Evolutionary conservation across 2,888 invertebrate genomes (phyloP), one percentile per base, ranked within the genome.

Genomic region (Drosophila monieri): DNA sequence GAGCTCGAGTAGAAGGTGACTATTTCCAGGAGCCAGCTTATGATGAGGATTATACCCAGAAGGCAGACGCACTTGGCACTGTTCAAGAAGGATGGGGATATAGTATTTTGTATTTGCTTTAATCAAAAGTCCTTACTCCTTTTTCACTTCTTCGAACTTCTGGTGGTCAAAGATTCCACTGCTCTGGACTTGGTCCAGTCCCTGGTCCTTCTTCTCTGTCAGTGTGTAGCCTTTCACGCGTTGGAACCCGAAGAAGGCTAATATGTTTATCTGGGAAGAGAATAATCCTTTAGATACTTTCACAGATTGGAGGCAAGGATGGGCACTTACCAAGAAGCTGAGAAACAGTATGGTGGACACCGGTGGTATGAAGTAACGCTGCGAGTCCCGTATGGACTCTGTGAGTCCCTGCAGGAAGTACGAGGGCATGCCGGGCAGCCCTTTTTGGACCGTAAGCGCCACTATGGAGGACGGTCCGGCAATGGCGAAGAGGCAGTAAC

Each of bases 21-120:
- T 72, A 95, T 92, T 89, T 95, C 95, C 89, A 95, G 92, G 30
- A 94, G 92, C 95, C 95, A 95, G 52, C 94, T 94, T 8, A 95
- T 90, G 0, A 95, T 94, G 93, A 95, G 94, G 69, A 95, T 93
- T 66, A 94, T 91, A 57, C 94, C 94, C 6, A 95, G 92, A 39
- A 94, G 76, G 23, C 89, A 87, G 0, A 90, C 89, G 66, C 91
- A 91, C 66, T 89, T 90, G 18, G 91, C 89, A 58, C 91, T 92
- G 51, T 14, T 39, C 2, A 41, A 18, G n/a, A 18, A 8, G 1
- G 4, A 37, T 15, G 46, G 14, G 23, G 44, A 8, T 18, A n/a
- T 5, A 9, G 1, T 9, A 15, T 14, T 14, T 14, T 18, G 3
- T 6, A 10, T 9, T 15, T 18, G 10, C 5, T 3, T 10, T 41